A percentile compares a stretch with the other conserved stretches of the same genome.
phyloP scores from a whole-genome alignment of 2,113 vertebrate genomes.

The Gyps fulvus region DNA sequence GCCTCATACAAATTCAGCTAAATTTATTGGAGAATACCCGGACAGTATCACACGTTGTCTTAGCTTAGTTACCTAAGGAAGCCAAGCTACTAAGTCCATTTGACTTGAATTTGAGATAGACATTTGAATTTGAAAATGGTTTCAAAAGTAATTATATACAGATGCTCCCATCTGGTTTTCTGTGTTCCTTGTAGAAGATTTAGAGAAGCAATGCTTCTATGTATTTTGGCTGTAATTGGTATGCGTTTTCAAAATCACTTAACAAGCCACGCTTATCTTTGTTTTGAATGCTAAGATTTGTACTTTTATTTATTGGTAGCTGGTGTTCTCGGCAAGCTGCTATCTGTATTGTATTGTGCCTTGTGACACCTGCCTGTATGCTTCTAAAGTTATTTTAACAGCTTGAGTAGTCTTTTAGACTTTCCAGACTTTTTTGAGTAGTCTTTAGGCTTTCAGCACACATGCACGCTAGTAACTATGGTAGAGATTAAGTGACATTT shows the following conservation, averaged over 20 bases:
- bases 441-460: background rate
- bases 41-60: accelerated
- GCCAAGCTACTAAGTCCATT: accelerated
- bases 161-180: background rate
- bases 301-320: background rate
- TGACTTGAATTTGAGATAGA: background rate
- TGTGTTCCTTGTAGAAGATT: background rate
- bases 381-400: background rate
- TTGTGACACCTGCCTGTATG: background rate
- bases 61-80: background rate
- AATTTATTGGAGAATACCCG: background rate
- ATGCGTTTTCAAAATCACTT: background rate
- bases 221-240: background rate
- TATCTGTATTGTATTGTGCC: background rate
- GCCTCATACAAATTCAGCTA: background rate
- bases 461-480: background rate
- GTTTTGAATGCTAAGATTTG: background rate
- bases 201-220: background rate
- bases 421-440: background rate
- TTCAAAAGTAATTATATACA: background rate
- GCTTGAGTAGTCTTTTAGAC: background rate
- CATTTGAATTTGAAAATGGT: background rate
- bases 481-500: background rate
- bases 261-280: background rate
- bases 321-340: background rate